phyloP scores from a whole-genome alignment of 2,888 invertebrate species.

The Mythimna loreyi region DNA sequence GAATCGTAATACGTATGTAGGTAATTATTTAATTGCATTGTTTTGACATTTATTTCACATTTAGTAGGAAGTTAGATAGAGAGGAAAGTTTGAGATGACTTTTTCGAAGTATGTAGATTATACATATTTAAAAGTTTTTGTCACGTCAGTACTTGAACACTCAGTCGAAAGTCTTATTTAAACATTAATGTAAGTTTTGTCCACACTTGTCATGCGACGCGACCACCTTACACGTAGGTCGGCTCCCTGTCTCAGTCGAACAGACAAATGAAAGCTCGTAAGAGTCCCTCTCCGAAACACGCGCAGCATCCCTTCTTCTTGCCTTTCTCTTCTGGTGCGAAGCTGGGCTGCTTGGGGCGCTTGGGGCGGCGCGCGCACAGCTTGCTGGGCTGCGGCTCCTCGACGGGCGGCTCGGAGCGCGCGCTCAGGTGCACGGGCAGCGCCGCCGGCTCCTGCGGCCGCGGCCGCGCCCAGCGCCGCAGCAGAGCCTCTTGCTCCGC shows the following conservation, averaged over 20 bases:
- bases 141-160: conserved; percentile 58
- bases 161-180: conserved; percentile 59
- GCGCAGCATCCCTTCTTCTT: conserved; percentile 86
- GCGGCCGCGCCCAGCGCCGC: conserved; percentile 85
- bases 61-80: conserved; percentile 53
- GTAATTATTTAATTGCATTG: conserved; percentile 32
- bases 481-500: conserved; percentile 85
- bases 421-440: conserved; percentile 85
- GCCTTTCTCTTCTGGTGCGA: conserved; percentile 81
- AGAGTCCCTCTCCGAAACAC: conserved; percentile 87
- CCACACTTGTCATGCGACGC: conserved; percentile 34
- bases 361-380: conserved; percentile 81
- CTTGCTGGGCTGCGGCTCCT: conserved; percentile 80
- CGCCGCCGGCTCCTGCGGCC: conserved; percentile 83
- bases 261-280: conserved; percentile 88
- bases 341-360: conserved; percentile 84
- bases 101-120: conserved; percentile 18
- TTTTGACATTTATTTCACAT: conserved; percentile 35
- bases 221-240: conserved; percentile 55
- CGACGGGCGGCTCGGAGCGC: conserved; percentile 80
- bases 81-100: conserved; percentile 50
- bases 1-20: conserved; percentile 30
- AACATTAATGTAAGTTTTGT: conserved; percentile 36
- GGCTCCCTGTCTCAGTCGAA: conserved; percentile 84
- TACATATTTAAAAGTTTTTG: conserved; percentile 39